Conservation (phyloP, 2,888 invertebrate species). For the Parnassius orleans region DNA sequence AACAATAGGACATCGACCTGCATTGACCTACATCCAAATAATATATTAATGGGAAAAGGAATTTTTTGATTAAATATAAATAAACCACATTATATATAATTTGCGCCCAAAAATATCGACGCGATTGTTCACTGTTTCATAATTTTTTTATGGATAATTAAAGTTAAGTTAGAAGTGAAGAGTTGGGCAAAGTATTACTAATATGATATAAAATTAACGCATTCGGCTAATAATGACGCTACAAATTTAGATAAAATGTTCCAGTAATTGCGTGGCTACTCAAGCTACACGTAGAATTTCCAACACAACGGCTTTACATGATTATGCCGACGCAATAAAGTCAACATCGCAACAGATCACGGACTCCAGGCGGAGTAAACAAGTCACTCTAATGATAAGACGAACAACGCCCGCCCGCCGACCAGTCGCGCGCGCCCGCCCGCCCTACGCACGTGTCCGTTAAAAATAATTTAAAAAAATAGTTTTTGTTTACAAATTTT, state of each 20-base stretch:
- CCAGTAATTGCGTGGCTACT: not conserved
- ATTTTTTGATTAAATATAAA: too few species aligned
- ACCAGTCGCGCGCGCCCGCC: slow-evolving; percentile 48
- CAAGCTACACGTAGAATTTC: slow-evolving; percentile 16
- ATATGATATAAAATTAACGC: too few species aligned
- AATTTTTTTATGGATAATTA: too few species aligned
- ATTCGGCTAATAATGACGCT: too few species aligned
- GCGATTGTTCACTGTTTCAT: too few species aligned
- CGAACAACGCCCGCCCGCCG: slow-evolving; percentile 46
- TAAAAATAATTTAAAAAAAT: slow-evolving; percentile 28
- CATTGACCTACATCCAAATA: too few species aligned
- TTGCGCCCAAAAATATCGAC: too few species aligned
- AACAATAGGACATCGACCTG: too few species aligned
- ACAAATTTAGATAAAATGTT: not conserved
- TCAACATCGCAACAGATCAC: slow-evolving; percentile 62
- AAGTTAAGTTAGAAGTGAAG: too few species aligned
- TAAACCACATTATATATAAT: too few species aligned
- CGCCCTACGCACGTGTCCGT: slow-evolving; percentile 62
- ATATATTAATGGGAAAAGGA: too few species aligned
- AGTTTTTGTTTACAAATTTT: slow-evolving; percentile 8
- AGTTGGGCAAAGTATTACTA: too few species aligned
- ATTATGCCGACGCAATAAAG: slow-evolving; percentile 45
- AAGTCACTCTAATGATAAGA: slow-evolving; percentile 67
- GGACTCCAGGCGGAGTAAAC: slow-evolving; percentile 60
- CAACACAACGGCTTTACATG: slow-evolving; percentile 37